A percentile compares a stretch with the other conserved stretches of the same genome.
phyloP scores from a whole-genome alignment of 2,888 invertebrate genomes.

The Rhabditophanes sp. region DNA sequence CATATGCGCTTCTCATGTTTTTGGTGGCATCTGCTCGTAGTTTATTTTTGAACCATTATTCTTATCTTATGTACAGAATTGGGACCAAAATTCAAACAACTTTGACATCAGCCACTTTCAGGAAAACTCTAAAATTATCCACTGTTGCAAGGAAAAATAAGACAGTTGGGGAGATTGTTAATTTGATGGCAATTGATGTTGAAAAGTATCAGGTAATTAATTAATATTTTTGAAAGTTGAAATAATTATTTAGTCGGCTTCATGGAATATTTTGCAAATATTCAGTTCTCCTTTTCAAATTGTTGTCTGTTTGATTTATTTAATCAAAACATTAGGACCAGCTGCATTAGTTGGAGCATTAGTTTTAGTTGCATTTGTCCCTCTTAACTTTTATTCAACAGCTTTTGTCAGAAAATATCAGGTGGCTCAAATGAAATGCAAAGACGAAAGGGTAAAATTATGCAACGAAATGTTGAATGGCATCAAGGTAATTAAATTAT shows the following conservation, averaged over 20 bases:
- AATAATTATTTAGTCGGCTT: too few species aligned
- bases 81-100: constrained; percentile 47
- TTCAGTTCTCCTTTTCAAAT: constrained; percentile 13
- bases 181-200: constrained; percentile 48
- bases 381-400: constrained; percentile 15
- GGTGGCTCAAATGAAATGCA: constrained; percentile 15
- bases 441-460: constrained; percentile 22
- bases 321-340: constrained; percentile 25
- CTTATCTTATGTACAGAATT: constrained; percentile 44
- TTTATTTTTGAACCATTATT: constrained; percentile 48
- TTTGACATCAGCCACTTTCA: constrained; percentile 45
- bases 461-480: constrained; percentile 19
- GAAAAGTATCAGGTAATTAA: constrained; percentile 43
- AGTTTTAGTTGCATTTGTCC: constrained; percentile 24
- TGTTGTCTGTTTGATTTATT: constrained; percentile 21
- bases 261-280: too few species aligned
- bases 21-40: constrained; percentile 41
- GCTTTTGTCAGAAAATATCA: constrained; percentile 4
- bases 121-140: constrained; percentile 47
- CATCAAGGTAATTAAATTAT: constrained; percentile 18
- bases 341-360: constrained; percentile 47
- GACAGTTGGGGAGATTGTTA: constrained; percentile 51
- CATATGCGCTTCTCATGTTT: constrained; percentile 31
- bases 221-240: too few species aligned
- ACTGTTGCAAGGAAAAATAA: constrained; percentile 46